Evolutionary conservation across 2,888 invertebrate genomes (phyloP).

Genomic region (Empis stercorea): DNA sequence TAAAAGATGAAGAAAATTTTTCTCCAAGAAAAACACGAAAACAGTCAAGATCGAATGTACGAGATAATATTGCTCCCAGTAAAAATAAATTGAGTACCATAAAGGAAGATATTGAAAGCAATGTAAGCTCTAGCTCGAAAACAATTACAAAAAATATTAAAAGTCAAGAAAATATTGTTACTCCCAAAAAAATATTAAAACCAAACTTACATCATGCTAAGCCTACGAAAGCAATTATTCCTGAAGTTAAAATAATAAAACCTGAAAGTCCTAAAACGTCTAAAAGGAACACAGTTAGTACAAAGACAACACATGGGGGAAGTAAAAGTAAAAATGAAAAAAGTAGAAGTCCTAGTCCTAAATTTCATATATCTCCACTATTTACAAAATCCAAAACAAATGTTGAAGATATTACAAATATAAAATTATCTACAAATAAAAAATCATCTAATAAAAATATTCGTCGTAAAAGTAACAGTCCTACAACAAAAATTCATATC

Average conservation of each 20-base stretch:
- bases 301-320: neutral
- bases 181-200: no score
- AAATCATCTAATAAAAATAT: conserved; percentile 8
- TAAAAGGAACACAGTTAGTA: neutral
- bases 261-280: neutral
- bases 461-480: conserved; percentile 6
- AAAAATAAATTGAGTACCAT: no score
- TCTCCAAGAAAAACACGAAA: neutral
- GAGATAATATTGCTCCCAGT: no score
- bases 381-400: conserved; percentile 1
- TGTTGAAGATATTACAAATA: conserved; percentile 13
- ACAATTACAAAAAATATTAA: no score
- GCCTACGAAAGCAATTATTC: conserved; percentile 8
- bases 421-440: conserved; percentile 11
- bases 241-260: conserved; percentile 4
- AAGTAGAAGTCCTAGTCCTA: neutral
- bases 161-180: neutral
- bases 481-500: conserved; percentile 24
- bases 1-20: conserved; percentile 1
- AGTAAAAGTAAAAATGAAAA: neutral
- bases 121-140: neutral
- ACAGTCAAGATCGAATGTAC: no score
- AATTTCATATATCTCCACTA: neutral
- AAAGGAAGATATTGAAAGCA: neutral
- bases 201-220: conserved; percentile 18